phyloP scores from a whole-genome alignment of 2,888 invertebrate species.

The Spodoptera littoralis region DNA sequence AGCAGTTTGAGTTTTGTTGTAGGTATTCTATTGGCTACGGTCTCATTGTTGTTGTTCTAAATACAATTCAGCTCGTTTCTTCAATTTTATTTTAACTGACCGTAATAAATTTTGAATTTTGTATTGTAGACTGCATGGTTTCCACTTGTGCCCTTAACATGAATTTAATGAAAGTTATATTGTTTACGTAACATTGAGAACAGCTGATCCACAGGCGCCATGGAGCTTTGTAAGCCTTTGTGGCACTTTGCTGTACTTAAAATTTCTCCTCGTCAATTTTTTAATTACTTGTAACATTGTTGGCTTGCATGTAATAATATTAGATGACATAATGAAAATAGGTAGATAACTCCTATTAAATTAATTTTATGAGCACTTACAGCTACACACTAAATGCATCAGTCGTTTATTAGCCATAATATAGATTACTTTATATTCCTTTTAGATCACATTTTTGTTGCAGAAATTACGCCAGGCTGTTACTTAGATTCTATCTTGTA shows the following conservation, averaged over 20 bases:
- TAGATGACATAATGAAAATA: slow-evolving; percentile 20
- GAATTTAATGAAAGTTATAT: slow-evolving; percentile 63
- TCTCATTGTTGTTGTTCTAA: slow-evolving; percentile 71
- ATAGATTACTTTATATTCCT: slow-evolving; percentile 22
- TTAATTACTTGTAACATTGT: slow-evolving; percentile 34
- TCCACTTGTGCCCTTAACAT: slow-evolving; percentile 68
- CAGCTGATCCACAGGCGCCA: slow-evolving; percentile 60
- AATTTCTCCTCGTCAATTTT: slow-evolving; percentile 7
- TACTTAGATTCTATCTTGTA: slow-evolving; percentile 13
- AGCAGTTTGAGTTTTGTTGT: slow-evolving; percentile 60
- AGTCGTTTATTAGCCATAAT: slow-evolving; percentile 50
- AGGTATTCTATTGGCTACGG: slow-evolving; percentile 80
- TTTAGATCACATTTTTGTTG: slow-evolving; percentile 17
- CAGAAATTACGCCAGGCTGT: slow-evolving; percentile 1
- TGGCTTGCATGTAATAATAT: slow-evolving; percentile 25
- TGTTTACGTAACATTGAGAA: slow-evolving; percentile 52
- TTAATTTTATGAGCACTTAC: slow-evolving; percentile 34
- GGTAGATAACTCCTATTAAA: slow-evolving; percentile 32
- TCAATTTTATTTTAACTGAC: slow-evolving; percentile 69
- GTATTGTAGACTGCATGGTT: slow-evolving; percentile 62
- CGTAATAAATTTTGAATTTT: slow-evolving; percentile 81
- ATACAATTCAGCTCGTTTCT: slow-evolving; percentile 75
- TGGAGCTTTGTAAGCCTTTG: slow-evolving; percentile 18
- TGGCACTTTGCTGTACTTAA: slow-evolving; percentile 9
- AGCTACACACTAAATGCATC: slow-evolving; percentile 30